Base-by-base conservation (phyloP, 2,113 vertebrate genomes). In the Piprites chloris region DNA sequence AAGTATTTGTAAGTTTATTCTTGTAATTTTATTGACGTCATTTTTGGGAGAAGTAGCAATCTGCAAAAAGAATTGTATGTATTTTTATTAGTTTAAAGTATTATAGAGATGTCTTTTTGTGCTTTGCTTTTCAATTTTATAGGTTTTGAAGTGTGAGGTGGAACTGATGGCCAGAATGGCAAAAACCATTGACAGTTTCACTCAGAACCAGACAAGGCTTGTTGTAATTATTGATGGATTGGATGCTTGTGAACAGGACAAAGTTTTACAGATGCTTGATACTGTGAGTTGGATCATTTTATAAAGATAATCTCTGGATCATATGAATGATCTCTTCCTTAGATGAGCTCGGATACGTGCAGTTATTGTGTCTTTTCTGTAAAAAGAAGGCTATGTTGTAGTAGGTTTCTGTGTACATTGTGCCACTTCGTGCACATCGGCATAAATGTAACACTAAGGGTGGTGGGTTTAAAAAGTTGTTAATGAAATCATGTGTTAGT, bases 161-260 rank as follows among this genome's bases (percentile, higher is more conserved):
- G 99, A 99, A 74, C 93, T 99, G 68, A 99, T 99, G 99, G 99
- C 99, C 89, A 99, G 97, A 98, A 99, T 99, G 99, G 99, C 99
- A 39, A 99, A 99, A 97, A 99, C 99, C 46, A 99, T 99, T 23
- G 99, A 99, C 69, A 98, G 99, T 75, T 99, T 99, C 92, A 99
- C 99, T 73, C 99, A 99, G 98, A 99, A 99, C 97, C 99, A 99
- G 97, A 99, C 99, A 2, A 98, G 99, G 52, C 98, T 99, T 96
- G 99, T 99, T 17, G 99, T 99, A 49, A 99, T 99, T 97, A 99
- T 99, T 6, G 99, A 99, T 63, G 99, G 99, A 5, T 96, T 99
- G 85, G 99, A 99, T 65, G 99, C 99, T 81, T 99, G 99, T 59
- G 99, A 99, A 59, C 99, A 99, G 95, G 99, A 99, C 98, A 99